A percentile compares a stretch with the other conserved stretches of the same genome.
Conservation (phyloP, 2,888 invertebrate species). For the Mythimna ferrago region DNA sequence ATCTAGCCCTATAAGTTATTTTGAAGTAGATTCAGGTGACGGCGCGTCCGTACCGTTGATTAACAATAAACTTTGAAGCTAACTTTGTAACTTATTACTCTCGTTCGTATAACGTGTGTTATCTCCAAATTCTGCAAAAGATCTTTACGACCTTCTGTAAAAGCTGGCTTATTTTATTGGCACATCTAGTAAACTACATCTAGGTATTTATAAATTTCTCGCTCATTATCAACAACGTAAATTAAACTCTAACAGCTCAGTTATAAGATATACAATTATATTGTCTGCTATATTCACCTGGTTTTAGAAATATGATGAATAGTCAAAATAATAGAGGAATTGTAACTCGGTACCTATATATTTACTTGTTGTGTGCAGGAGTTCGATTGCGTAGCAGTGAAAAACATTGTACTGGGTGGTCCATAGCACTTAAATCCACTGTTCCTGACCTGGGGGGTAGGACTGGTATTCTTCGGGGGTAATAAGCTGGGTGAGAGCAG, state of each 20-base stretch:
- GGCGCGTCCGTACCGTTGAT: background rate
- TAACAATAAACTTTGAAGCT: background rate
- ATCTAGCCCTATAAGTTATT: background rate
- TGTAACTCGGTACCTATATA: slow-evolving; percentile 3
- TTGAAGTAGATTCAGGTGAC: background rate
- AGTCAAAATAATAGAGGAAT: slow-evolving; percentile 5
- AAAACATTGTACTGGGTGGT: background rate
- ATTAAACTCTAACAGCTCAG: slow-evolving; percentile 46
- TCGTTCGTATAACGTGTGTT: slow-evolving; percentile 8
- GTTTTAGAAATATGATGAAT: slow-evolving; percentile 33
- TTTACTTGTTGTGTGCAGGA: background rate
- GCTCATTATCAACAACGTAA: slow-evolving; percentile 47
- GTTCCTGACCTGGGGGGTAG: too few relatives aligned
- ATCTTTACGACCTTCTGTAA: slow-evolving; percentile 23
- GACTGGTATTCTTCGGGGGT: too few relatives aligned
- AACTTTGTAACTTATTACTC: slow-evolving; percentile 13
- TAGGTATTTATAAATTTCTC: slow-evolving; percentile 31
- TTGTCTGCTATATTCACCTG: background rate
- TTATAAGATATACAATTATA: slow-evolving; percentile 47
- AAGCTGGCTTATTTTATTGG: slow-evolving; percentile 4
- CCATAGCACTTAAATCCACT: too few relatives aligned
- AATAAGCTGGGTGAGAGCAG: too few relatives aligned
- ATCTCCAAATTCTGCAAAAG: slow-evolving; percentile 8
- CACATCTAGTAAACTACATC: slow-evolving; percentile 45
- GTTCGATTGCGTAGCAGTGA: background rate